phyloP scores from a whole-genome alignment of 1,140 invertebrate genomes.

The Drosophila mojavensis region DNA sequence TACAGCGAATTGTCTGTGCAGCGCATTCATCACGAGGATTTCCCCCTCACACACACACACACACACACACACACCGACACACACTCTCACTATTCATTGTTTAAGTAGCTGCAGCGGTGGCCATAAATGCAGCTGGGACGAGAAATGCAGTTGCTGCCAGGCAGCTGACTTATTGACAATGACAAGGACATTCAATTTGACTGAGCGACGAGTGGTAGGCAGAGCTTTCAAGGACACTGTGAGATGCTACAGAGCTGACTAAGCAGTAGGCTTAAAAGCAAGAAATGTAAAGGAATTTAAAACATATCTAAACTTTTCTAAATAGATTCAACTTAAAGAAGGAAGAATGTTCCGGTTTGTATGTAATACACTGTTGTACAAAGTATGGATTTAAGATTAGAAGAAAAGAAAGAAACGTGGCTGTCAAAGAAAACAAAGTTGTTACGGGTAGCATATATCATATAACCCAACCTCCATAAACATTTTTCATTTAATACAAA shows the following conservation, averaged over 20 bases:
- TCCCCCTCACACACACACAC: neutral
- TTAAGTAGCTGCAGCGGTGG: constrained; percentile 35
- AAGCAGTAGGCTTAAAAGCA: neutral
- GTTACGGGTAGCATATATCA: too few relatives aligned
- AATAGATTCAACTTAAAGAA: neutral
- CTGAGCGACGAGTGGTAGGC: neutral
- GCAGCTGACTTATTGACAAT: constrained; percentile 17
- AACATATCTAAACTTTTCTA: neutral
- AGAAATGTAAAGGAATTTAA: neutral
- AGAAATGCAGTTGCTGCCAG: constrained; percentile 3
- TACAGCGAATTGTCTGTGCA: constrained; percentile 59
- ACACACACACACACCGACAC: neutral
- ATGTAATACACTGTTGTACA: too few relatives aligned
- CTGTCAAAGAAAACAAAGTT: too few relatives aligned
- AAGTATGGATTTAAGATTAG: too few relatives aligned
- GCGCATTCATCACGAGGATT: constrained; percentile 45
- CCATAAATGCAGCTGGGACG: too few relatives aligned
- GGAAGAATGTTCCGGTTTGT: too few relatives aligned
- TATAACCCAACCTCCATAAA: neutral
- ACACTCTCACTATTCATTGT: constrained; percentile 56
- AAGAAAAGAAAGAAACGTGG: too few relatives aligned
- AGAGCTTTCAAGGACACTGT: constrained; percentile 15
- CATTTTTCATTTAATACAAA: neutral
- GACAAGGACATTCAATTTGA: constrained; percentile 28
- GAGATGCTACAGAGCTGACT: neutral